Evolutionary conservation across 2,797 vertebrate genomes (phyloP).

Genomic region (Megaceryle alcyon): DNA sequence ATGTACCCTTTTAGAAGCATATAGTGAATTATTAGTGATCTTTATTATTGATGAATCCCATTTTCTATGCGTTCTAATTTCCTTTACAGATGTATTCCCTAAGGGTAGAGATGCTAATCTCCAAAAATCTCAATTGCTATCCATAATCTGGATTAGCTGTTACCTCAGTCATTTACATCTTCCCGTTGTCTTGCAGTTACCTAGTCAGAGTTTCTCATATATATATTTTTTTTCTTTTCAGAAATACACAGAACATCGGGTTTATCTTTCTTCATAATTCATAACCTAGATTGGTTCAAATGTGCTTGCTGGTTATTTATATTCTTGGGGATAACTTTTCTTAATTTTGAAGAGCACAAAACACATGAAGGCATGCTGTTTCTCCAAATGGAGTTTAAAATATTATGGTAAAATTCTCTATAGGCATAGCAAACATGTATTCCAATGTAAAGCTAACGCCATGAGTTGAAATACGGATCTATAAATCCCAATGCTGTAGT

Average conservation of each 20-base stretch:
- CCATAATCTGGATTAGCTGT: neutral
- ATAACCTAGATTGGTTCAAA: neutral
- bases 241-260: neutral
- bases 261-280: neutral
- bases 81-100: neutral
- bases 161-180: neutral
- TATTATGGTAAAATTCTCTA: neutral
- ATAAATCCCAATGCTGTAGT: neutral
- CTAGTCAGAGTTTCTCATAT: neutral
- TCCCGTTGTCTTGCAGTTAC: neutral
- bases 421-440: neutral
- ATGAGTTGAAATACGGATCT: neutral
- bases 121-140: neutral
- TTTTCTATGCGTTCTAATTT: neutral
- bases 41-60: neutral
- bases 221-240: neutral
- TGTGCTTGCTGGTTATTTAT: neutral
- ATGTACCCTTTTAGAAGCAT: neutral
- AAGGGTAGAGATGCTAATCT: neutral
- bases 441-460: neutral
- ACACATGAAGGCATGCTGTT: neutral
- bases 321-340: neutral
- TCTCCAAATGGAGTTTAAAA: neutral
- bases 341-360: neutral
- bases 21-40: neutral